Percentiles rank a stretch among this genome's conserved stretches.
Conservation (phyloP, 2,113 vertebrate species). For the Pseudonaja textilis region DNA sequence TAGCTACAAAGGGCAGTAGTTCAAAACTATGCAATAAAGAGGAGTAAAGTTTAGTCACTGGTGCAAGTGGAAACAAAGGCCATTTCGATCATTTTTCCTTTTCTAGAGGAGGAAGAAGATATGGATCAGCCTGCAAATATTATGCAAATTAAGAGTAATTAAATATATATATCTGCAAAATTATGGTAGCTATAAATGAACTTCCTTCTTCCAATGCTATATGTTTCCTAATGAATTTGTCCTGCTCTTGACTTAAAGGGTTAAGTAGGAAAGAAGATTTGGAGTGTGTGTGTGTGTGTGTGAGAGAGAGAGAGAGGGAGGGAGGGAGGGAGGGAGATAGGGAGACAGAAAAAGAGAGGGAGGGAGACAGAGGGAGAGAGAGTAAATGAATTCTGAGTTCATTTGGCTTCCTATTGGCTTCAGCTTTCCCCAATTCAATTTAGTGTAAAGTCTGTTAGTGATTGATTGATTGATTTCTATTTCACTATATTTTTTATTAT, state of each 20-base stretch:
- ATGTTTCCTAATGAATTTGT: neutral
- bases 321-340: too few species aligned
- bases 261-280: neutral
- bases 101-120: neutral
- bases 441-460: neutral
- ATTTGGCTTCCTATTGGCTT: slow-evolving; percentile 23
- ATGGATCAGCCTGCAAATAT: neutral
- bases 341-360: too few species aligned
- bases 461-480: neutral
- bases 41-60: too few species aligned
- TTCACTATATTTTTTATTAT: neutral
- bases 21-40: neutral
- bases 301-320: accelerated
- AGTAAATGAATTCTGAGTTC: slow-evolving; percentile 44
- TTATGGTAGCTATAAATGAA: neutral
- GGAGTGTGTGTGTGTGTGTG: slow-evolving; percentile 10
- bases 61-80: neutral
- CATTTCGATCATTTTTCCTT: neutral
- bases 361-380: too few species aligned
- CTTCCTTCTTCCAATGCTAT: neutral
- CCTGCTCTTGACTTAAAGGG: neutral
- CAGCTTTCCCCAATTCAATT: accelerated
- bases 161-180: neutral
- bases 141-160: neutral
- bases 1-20: neutral